Base-by-base conservation (phyloP, 2,888 invertebrate species). In the Onthophagus sagittarius region DNA sequence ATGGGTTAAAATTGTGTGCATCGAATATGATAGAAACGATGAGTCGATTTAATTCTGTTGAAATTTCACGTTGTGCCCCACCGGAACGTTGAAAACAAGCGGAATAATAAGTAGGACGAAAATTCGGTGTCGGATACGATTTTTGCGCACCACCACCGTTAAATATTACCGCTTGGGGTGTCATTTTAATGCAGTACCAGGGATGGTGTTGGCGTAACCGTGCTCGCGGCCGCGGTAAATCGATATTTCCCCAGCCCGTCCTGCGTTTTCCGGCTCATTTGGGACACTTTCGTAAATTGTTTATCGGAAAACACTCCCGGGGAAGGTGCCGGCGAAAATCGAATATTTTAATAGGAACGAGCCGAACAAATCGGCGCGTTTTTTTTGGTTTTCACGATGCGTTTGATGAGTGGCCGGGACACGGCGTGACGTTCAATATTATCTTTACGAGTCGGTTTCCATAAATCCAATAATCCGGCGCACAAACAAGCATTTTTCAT, bases 81-180 rank as follows among this genome's bases (percentile, higher is more conserved):
- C 7, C 39, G 39, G 39, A 53, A 53, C 11, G 11, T 53, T 11
- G 5, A 53, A 53, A 53, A 53, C 39, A 53, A 53, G 39, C 39
- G 39, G 39, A 53, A 53, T 53, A 53, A 53, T 53, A 53, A 53
- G 39, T 53, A 53, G 39, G 11, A 53, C 39, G 39, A 11, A 9
- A 53, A 53, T 53, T 53, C 6, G 39, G 39, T 11, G 39, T 7
- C 39, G 9, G 39, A 53, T 11, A 53, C 39, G 39, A 53, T 53
- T 53, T 53, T 53, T 53, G 39, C 39, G 64, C 64, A 14, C 64
- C 15, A 64, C 15, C 15, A 64, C 63, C 70, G 70, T 70, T 70
- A 73, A 73, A 73, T 70, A 73, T 73, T 73, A 70, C 64, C 63
- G 73, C 70, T 70, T 65, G 70, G 73, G 73, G 73, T 73, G 73